Evolutionary conservation across 2,797 vertebrate species (phyloP).

Genomic region (Spinus pinus): DNA sequence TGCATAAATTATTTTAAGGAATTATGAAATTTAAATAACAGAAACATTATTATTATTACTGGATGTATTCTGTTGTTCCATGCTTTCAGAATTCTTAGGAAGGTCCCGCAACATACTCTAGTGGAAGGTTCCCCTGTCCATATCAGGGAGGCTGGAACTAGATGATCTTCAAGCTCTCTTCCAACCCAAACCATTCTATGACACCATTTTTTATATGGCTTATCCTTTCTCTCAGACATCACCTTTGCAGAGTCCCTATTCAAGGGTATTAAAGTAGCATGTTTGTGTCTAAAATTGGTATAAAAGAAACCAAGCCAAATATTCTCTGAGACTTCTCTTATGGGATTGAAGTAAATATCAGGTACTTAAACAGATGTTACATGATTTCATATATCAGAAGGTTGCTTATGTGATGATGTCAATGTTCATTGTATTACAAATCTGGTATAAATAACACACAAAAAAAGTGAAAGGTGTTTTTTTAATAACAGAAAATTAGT

Average conservation of each 20-base stretch:
- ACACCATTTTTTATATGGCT: not conserved
- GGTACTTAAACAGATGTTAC: not conserved
- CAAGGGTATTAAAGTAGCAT: not conserved
- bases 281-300: not conserved
- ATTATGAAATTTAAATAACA: not conserved
- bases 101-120: not conserved
- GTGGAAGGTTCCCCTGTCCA: not conserved
- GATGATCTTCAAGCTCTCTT: not conserved
- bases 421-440: not conserved
- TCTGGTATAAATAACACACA: not conserved
- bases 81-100: not conserved
- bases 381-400: not conserved
- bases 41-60: not conserved
- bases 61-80: not conserved
- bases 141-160: not conserved
- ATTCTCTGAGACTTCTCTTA: not conserved
- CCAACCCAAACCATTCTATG: not conserved
- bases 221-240: not conserved
- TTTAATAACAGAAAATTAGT: constrained; percentile 36
- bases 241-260: not conserved
- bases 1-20: not conserved
- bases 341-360: not conserved
- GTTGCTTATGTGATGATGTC: not conserved
- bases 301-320: not conserved
- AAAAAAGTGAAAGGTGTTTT: not conserved